phyloP scores from a whole-genome alignment of 1,140 invertebrate species.

The Venturia canescens region DNA sequence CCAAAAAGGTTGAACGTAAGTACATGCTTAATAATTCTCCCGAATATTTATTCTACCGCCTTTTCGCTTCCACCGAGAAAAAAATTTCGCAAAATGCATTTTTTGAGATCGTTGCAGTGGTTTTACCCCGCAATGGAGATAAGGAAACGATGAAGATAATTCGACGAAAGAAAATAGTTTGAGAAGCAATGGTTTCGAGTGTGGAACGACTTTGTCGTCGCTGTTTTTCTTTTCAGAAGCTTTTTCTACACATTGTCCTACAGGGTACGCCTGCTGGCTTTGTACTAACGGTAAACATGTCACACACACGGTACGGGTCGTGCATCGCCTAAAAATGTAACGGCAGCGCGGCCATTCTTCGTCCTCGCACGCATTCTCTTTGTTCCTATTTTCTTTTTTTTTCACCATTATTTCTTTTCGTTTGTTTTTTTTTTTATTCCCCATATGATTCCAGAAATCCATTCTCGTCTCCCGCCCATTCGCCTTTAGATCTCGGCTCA shows the following conservation, averaged over 20 bases:
- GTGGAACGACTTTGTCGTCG: background rate
- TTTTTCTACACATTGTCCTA: background rate
- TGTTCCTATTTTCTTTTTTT: background rate
- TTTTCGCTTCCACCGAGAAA: too few species aligned
- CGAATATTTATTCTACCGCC: too few species aligned
- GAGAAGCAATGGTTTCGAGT: background rate
- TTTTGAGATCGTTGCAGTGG: too few species aligned
- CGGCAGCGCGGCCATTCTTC: background rate
- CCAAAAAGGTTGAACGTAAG: too few species aligned
- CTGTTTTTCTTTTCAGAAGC: background rate
- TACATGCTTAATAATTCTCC: too few species aligned
- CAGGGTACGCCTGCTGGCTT: background rate
- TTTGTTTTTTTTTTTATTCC: background rate
- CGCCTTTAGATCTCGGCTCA: background rate
- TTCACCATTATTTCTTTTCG: background rate
- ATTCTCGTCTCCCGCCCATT: background rate
- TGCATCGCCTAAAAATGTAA: constrained; percentile 22
- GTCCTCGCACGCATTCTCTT: constrained; percentile 7
- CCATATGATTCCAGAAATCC: background rate
- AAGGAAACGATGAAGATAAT: background rate
- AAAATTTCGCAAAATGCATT: too few species aligned
- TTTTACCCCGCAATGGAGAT: too few species aligned
- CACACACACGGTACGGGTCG: background rate
- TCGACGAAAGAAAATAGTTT: background rate
- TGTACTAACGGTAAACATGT: constrained; percentile 3